Conservation (phyloP, 2,113 vertebrate species). For the Xiphias gladius region DNA sequence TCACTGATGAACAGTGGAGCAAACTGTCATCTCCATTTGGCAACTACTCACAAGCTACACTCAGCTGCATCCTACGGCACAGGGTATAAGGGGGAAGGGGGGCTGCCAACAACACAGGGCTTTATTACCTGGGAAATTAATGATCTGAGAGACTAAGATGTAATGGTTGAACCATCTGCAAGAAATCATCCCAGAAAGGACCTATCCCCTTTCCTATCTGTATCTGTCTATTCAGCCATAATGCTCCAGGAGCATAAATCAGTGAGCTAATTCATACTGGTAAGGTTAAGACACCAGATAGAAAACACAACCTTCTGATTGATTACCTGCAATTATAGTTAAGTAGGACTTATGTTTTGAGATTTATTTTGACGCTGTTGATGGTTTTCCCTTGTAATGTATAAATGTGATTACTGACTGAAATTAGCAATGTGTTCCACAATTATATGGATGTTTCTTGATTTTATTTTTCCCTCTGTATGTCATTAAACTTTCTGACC, state of each 20-base stretch:
- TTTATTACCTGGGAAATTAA: slow-evolving; percentile 85
- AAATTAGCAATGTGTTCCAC: not conserved
- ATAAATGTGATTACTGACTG: not conserved
- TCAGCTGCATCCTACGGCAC: slow-evolving; percentile 77
- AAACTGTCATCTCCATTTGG: slow-evolving; percentile 79
- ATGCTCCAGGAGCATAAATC: slow-evolving; percentile 68
- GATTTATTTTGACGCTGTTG: slow-evolving; percentile 29
- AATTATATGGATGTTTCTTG: not conserved
- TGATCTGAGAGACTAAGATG: slow-evolving; percentile 81
- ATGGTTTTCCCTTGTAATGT: slow-evolving; percentile 10
- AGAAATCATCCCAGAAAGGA: slow-evolving; percentile 76
- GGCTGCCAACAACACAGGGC: slow-evolving; percentile 77
- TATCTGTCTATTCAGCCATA: slow-evolving; percentile 70
- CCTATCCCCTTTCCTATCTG: slow-evolving; percentile 64
- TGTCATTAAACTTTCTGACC: slow-evolving; percentile 23
- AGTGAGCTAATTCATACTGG: slow-evolving; percentile 62
- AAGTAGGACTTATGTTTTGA: slow-evolving; percentile 36
- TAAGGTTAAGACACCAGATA: slow-evolving; percentile 56
- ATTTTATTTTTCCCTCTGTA: not conserved
- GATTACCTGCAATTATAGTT: slow-evolving; percentile 59
- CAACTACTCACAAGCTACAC: slow-evolving; percentile 79
- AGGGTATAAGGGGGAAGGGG: slow-evolving; percentile 57
- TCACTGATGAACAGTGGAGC: slow-evolving; percentile 83
- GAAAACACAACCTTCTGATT: slow-evolving; percentile 61
- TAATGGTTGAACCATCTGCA: slow-evolving; percentile 79